A percentile compares a stretch with the other conserved stretches of the same genome.
These are phyloP conservation scores for Solenopsis invicta DNA, from an alignment of 1,140 invertebrate genomes.

Conservation along the genomic window DNA sequence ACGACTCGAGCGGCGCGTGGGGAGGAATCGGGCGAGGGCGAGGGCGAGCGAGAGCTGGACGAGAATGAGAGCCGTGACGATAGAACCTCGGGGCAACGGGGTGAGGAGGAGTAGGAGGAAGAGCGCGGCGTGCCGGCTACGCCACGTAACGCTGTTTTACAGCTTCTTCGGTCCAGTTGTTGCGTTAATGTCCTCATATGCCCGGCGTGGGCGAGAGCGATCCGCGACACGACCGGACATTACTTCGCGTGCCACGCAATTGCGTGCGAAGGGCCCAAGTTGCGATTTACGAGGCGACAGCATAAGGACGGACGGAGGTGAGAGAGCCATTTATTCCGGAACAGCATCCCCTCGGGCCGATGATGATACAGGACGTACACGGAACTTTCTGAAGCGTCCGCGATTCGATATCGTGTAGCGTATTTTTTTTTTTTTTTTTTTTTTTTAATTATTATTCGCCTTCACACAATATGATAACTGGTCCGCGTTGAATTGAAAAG, in stretches of 20 bases:
- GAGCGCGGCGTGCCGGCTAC: constrained; percentile 44
- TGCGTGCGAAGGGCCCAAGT: constrained; percentile 67
- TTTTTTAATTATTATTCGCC: neutral
- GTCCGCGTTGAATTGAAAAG: neutral
- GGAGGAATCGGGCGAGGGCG: constrained; percentile 31
- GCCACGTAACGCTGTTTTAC: constrained; percentile 74
- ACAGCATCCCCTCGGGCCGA: constrained; percentile 38
- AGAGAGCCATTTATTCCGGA: constrained; percentile 61
- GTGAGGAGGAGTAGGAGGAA: constrained; percentile 42
- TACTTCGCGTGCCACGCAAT: constrained; percentile 78
- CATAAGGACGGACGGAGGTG: constrained; percentile 44
- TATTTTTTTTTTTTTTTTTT: neutral
- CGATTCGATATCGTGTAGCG: neutral
- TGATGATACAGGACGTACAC: constrained; percentile 14
- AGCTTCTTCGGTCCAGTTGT: constrained; percentile 75
- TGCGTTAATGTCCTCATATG: constrained; percentile 76
- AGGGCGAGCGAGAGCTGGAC: neutral
- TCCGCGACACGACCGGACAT: constrained; percentile 74
- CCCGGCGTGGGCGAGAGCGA: constrained; percentile 78
- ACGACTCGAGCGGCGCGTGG: constrained; percentile 37
- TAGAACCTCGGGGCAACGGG: constrained; percentile 67
- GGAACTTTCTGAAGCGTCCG: neutral
- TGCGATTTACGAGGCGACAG: constrained; percentile 58
- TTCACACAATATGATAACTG: neutral
- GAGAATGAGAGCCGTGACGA: constrained; percentile 17